Conservation (phyloP, 2,888 invertebrate genomes). For the Lepidocyrtoides sp. region DNA sequence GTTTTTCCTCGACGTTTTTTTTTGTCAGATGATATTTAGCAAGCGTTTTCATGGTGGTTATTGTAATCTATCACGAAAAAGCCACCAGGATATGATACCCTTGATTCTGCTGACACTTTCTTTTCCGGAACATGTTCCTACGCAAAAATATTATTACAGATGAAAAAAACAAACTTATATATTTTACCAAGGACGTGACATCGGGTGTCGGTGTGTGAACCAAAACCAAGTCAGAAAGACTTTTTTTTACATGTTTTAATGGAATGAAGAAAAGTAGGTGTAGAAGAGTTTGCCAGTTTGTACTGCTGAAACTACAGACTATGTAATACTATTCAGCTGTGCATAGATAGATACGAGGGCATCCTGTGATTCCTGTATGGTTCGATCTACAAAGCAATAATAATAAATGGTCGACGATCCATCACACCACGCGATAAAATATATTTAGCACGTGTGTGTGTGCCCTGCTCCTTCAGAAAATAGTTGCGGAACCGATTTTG, state of each 20-base stretch:
- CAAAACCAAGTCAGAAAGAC: too few relatives aligned
- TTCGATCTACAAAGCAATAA: neutral
- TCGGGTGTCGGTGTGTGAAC: neutral
- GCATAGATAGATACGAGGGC: neutral
- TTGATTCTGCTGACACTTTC: neutral
- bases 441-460: constrained; percentile 46
- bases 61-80: neutral
- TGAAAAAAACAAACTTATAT: neutral
- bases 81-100: neutral
- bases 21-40: too few relatives aligned
- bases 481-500: constrained; percentile 69
- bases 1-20: too few relatives aligned
- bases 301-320: too few relatives aligned
- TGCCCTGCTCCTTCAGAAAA: constrained; percentile 9
- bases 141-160: neutral
- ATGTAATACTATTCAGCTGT: neutral
- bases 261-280: too few relatives aligned
- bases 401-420: constrained; percentile 65
- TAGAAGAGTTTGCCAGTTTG: too few relatives aligned
- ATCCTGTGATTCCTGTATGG: neutral
- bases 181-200: neutral
- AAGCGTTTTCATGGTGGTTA: neutral
- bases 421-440: constrained; percentile 48
- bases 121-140: neutral
- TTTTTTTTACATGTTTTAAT: too few relatives aligned